Base-by-base conservation (phyloP, 2,888 invertebrate genomes). In the Neoaliturus tenellus region DNA sequence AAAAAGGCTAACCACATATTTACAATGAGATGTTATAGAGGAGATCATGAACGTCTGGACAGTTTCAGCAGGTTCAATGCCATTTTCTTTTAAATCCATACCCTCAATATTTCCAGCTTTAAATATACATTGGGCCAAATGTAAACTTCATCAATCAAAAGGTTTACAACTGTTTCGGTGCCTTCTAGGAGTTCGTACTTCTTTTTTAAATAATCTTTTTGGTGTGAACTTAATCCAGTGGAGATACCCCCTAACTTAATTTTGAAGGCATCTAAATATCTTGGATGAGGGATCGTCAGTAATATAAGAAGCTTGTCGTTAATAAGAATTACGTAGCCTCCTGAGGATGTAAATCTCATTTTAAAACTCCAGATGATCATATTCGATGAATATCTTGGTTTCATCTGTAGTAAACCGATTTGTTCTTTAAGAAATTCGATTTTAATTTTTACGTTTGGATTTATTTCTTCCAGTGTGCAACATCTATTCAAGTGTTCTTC, bases 31-130 rank as follows among this genome's bases (percentile, higher is more conserved):
- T 20, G 5, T 25, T 8, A 67, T 67, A 25, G 67, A 23, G 28
- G 20, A 67, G 23, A 67, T 33, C 20, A 67, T 67, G 10, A 35
- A 35, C 10, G 35, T 35, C 10, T 35, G 35, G 6, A 35, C 35
- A 35, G 67, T 67, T 67, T 67, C 67, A 10, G 67, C 67, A 5
- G 67, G 12, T 67, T 67, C 67, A 10, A 17, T 10, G 17, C 67
- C 67, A 23, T 5, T 25, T 20, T 25, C 23, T 33, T 67, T 67
- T 8, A 67, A 4, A 4, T 12, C 67, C 67, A 67, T 67, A 4
- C 67, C 25, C 67, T 67, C 67, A 4, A 67, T 67, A 12, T 67
- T 67, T 4, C 33, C 67, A 67, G 67, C 67, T 67, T 67, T 67
- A 25, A 12, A 67, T 4, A 25, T 67, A 67, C 67, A 25, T 67